Percentiles rank a stretch among this genome's conserved stretches.
Conservation (phyloP, 2,888 invertebrate species). For the Oxytorus armatus region DNA sequence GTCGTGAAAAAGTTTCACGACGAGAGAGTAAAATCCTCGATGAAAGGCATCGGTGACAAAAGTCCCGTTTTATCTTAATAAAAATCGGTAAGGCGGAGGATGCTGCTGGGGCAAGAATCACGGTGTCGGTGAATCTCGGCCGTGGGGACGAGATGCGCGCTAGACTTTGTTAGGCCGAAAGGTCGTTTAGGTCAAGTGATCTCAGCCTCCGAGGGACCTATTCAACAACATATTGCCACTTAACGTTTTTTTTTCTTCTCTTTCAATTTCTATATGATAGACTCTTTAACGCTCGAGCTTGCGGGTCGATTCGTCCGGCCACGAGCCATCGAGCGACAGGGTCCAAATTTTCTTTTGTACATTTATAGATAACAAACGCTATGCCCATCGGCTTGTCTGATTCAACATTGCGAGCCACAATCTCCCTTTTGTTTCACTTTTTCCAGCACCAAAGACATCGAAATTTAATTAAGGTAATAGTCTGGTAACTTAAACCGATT, state of each 20-base stretch:
- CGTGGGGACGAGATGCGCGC: constrained; percentile 14
- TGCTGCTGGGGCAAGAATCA: constrained; percentile 3
- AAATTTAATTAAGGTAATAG: not conserved
- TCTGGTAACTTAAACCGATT: too few relatives aligned
- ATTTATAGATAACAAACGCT: not conserved
- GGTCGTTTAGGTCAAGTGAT: constrained; percentile 16
- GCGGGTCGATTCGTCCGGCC: not conserved
- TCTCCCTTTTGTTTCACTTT: constrained; percentile 15
- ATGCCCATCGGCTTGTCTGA: not conserved
- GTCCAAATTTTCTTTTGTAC: not conserved
- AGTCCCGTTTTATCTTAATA: constrained; percentile 42
- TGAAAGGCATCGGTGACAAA: constrained; percentile 15
- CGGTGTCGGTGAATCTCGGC: constrained; percentile 11
- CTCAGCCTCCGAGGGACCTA: constrained; percentile 21
- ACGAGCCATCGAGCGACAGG: not conserved
- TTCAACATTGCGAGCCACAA: not conserved
- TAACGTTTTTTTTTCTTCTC: constrained; percentile 47
- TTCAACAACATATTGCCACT: constrained; percentile 59
- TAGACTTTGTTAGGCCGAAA: constrained; percentile 1
- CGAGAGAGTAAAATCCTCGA: constrained; percentile 12
- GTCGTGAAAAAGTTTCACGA: constrained; percentile 27
- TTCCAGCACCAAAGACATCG: not conserved
- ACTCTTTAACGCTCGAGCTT: constrained; percentile 5
- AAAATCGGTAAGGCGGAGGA: constrained; percentile 18
- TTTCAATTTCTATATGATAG: constrained; percentile 37